Base-by-base conservation (phyloP, 2,113 vertebrate species). In the Campylomormyrus numenius region DNA sequence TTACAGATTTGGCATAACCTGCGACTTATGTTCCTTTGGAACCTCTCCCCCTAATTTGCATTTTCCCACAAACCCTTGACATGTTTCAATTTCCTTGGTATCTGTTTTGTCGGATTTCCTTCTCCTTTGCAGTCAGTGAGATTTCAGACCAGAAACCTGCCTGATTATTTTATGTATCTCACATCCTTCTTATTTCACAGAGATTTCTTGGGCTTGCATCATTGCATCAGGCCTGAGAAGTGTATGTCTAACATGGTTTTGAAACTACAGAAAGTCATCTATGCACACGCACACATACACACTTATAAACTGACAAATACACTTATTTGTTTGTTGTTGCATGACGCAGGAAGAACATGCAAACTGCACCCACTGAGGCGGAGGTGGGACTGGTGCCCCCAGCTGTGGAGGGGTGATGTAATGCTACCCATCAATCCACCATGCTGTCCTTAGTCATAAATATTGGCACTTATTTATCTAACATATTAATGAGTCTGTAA, bases 121-220 rank as follows among this genome's bases (percentile, higher is more conserved):
- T 53, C 27, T 21, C 7, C 24, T 48, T 49, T 49, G 42, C 42
- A 27, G 49, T 84, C 53, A 21, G 27, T n/a, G 85, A 83, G 77
- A 86, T 89, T 88, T 58, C 35, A 88, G 58, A 90, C 35, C 24
- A 90, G 46, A 42, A 48, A 90, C 80, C 48, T 85, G 83, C 88
- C 83, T 85, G 84, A 19, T 39, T 19, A 89, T 80, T 86, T 88
- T 80, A 58, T 77, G 85, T 89, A 90, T 89, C 21, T 48, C 87
- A 91, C 48, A 91, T 90, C 74, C 77, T 24, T 89, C 91, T 45
- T 50, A 91, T 88, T 91, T 91, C 86, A 62, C 45, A 80, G 89
- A 80, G 87, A 91, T 91, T 92, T 91, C 91, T 89, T 83, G 35
- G 62, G 48, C 87, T 90, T 90, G 89, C 90, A 85, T 87, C 88